Conservation (phyloP, 2,888 invertebrate species). For the Tyria jacobaeae region DNA sequence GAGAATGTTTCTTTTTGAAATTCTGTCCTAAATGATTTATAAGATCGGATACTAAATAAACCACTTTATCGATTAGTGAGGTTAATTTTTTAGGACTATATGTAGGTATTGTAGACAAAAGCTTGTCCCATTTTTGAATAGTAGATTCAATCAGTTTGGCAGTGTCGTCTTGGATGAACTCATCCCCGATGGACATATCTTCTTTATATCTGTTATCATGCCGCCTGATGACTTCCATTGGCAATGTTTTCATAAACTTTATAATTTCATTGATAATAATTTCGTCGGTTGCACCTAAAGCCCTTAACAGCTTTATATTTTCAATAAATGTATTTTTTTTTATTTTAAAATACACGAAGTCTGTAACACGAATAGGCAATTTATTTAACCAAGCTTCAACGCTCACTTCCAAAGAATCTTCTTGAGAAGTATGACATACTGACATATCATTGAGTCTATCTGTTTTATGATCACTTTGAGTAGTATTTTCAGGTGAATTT, state of each 20-base stretch:
- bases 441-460: slow-evolving; percentile 9
- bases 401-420: slow-evolving; percentile 16
- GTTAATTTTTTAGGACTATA: slow-evolving; percentile 20
- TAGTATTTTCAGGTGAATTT: slow-evolving; percentile 9
- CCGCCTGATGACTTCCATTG: slow-evolving; percentile 16
- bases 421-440: slow-evolving; percentile 4
- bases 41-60: slow-evolving; percentile 18
- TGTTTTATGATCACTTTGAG: slow-evolving; percentile 18
- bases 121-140: slow-evolving; percentile 28
- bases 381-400: slow-evolving; percentile 37
- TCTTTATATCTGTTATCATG: slow-evolving; percentile 18
- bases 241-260: slow-evolving; percentile 29
- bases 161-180: not conserved
- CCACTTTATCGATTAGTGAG: slow-evolving; percentile 27
- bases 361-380: slow-evolving; percentile 24
- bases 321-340: slow-evolving; percentile 34
- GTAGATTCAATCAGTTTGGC: slow-evolving; percentile 8
- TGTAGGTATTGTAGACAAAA: slow-evolving; percentile 21
- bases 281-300: slow-evolving; percentile 16
- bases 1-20: slow-evolving; percentile 5
- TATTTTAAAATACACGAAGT: slow-evolving; percentile 15
- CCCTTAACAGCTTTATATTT: slow-evolving; percentile 24
- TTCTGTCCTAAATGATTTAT: slow-evolving; percentile 14
- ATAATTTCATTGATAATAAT: slow-evolving; percentile 34
- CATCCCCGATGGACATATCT: slow-evolving; percentile 2